Base-by-base conservation (phyloP, 2,797 vertebrate genomes). In the Lerista edwardsae region DNA sequence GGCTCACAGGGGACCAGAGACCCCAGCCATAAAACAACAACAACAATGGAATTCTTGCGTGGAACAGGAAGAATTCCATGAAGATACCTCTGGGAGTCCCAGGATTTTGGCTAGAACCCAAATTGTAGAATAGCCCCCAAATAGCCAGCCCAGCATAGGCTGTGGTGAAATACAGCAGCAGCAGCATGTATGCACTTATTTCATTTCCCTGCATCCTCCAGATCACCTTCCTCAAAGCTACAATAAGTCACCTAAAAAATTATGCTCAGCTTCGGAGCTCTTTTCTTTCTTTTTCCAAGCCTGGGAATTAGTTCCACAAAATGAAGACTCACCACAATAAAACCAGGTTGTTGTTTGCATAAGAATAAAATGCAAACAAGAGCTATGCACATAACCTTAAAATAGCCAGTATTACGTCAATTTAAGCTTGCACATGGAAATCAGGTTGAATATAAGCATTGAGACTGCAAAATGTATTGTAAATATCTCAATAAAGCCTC, bases 401-500 rank as follows among this genome's bases (percentile, higher is more conserved):
- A 76, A 83, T n/a, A 65, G 15, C 31, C 64, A 71, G 36, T 27
- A 36, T 82, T 73, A 9, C 19, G 10, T 73, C 59, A 82, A 10
- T 68, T 83, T 76, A 41, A 68, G 44, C 76, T 76, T 41, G 51
- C 15, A n/a, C 68, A 75, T 65, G 41, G n/a, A 57, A 67, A 83
- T 75, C 62, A 39, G 15, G 15, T 5, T 55, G 61, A 75, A 65
- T 51, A 29, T 10, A 34, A 65, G 62, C 31, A 39, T 75, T 41
- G 76, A 23, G 62, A 39, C 25, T 39, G 75, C 34, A 17, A 71
- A 55, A 65, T 62, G 69, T 12, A 69, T 82, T 51, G 34, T 9
- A 51, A 75, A 36, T 1, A 62, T 36, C 39, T 47, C 41, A 86
- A 34, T 64, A 21, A 76, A 80, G 36, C 62, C 57, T 65, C 76